phyloP scores from a whole-genome alignment of 2,113 vertebrate genomes.

The Apistogramma diplotaenia region DNA sequence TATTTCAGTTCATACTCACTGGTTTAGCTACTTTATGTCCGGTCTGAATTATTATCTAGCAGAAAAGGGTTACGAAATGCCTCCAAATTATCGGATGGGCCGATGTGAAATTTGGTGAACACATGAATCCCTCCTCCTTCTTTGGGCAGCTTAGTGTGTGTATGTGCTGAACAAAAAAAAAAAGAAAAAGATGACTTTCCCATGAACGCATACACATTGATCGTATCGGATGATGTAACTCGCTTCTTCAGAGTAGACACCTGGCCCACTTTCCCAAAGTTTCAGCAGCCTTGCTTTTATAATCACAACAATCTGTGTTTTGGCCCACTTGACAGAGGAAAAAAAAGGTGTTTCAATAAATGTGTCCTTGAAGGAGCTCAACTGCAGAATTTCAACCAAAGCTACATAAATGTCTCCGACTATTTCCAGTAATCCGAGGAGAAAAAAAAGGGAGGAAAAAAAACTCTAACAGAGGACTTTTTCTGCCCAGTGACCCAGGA shows the following conservation, averaged over 20 bases:
- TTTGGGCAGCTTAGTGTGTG: not conserved
- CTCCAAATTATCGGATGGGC: not conserved
- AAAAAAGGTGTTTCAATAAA: not conserved
- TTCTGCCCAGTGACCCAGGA: slow-evolving; percentile 24
- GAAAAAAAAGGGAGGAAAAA: not conserved
- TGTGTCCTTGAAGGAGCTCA: not conserved
- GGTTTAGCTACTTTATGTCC: not conserved
- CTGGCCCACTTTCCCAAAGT: not conserved
- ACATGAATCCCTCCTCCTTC: not conserved
- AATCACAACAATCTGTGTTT: not conserved
- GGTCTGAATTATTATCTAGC: not conserved
- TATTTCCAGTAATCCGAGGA: not conserved
- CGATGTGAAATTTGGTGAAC: not conserved
- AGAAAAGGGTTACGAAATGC: not conserved
- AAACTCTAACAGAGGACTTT: not conserved
- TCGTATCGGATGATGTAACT: slow-evolving; percentile 9
- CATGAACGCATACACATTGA: not conserved
- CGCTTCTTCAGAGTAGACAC: not conserved
- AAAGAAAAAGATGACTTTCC: too few species aligned
- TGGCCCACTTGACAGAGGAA: not conserved
- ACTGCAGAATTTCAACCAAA: not conserved
- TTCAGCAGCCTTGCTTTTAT: not conserved
- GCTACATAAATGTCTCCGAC: not conserved
- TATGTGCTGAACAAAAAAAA: too few species aligned
- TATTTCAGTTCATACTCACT: not conserved